phyloP scores from a whole-genome alignment of 2,888 invertebrate species.

The Portevinia maculata region DNA sequence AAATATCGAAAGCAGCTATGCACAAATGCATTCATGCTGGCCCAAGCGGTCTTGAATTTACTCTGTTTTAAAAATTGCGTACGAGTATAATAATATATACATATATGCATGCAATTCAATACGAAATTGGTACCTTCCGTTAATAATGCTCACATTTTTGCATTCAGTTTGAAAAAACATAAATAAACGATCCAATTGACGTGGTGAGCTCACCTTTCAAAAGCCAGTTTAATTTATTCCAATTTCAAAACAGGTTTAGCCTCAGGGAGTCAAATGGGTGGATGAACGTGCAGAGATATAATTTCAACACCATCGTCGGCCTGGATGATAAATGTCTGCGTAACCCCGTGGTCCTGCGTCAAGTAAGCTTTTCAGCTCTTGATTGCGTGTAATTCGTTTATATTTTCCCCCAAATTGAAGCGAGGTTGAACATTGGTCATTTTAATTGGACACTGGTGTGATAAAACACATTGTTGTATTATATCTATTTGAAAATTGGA shows the following conservation, averaged over 20 bases:
- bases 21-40: too few species aligned
- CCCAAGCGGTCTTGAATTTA: too few species aligned
- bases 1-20: too few species aligned
- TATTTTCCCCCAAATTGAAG: not conserved
- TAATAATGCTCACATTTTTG: too few species aligned
- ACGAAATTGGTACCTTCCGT: too few species aligned
- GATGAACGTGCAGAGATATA: not conserved
- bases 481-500: too few species aligned
- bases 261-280: not conserved
- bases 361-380: not conserved
- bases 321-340: not conserved
- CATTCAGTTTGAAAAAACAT: too few species aligned
- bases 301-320: conserved; percentile 2
- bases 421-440: not conserved
- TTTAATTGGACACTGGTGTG: not conserved
- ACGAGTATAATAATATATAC: too few species aligned
- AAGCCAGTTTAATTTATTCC: not conserved
- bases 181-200: not conserved
- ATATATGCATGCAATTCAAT: too few species aligned
- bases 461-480: not conserved
- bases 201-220: not conserved
- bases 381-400: not conserved
- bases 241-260: conserved; percentile 1
- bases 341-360: not conserved
- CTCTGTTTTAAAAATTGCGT: too few species aligned